Evolutionary conservation across 2,797 vertebrate species (phyloP).

Genomic region (Loriculus beryllinus): DNA sequence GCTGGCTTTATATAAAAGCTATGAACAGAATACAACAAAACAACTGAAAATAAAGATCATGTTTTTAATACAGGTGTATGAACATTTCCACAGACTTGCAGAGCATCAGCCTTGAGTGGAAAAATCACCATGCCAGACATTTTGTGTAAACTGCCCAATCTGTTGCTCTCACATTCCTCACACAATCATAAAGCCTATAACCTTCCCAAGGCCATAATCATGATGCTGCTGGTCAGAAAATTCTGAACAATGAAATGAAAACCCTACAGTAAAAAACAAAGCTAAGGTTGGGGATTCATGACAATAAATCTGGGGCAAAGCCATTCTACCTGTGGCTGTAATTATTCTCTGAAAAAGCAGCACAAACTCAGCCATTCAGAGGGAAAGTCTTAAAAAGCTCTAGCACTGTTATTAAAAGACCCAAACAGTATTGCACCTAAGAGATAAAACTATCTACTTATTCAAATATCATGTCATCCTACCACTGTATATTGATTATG

Average conservation of each 20-base stretch:
- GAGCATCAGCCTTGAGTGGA: background rate
- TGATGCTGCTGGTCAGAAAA: background rate
- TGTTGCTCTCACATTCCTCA: slow-evolving; percentile 13
- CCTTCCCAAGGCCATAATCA: background rate
- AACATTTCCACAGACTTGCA: background rate
- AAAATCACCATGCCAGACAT: background rate
- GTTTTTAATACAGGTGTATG: background rate
- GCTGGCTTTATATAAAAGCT: background rate
- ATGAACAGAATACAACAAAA: background rate
- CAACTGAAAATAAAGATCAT: background rate
- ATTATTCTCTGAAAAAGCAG: slow-evolving; percentile 7
- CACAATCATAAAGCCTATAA: slow-evolving; percentile 12
- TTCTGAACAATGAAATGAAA: background rate
- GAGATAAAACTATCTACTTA: background rate
- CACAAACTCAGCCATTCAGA: background rate
- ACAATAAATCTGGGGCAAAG: slow-evolving; percentile 1
- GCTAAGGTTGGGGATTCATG: background rate
- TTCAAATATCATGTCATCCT: background rate
- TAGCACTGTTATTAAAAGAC: background rate
- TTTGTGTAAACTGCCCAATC: slow-evolving; percentile 18
- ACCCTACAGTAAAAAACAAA: slow-evolving; percentile 4
- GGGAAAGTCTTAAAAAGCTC: background rate
- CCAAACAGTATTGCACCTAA: background rate
- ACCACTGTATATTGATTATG: background rate
- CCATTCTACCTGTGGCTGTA: background rate